These are phyloP conservation scores for Drosophila pachea DNA, from an alignment of 1,140 invertebrate species.

Conservation along the genomic window DNA sequence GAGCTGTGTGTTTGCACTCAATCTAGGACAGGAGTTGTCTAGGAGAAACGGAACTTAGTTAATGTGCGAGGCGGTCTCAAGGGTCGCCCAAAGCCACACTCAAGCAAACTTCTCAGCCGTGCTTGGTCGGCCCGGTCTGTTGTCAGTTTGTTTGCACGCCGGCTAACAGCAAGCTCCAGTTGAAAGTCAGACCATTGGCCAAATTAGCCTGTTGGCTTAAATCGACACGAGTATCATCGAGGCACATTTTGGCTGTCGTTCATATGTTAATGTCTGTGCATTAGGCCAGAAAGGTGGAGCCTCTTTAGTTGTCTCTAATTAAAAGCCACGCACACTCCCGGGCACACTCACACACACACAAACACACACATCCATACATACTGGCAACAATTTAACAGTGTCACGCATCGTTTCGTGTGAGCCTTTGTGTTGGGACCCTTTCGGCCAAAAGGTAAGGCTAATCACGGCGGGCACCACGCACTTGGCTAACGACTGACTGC, in stretches of 20 bases:
- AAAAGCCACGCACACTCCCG: conserved; percentile 55
- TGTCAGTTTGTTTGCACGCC: conserved; percentile 52
- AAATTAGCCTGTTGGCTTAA: conserved; percentile 46
- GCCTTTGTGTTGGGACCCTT: conserved; percentile 41
- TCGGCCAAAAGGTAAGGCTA: conserved; percentile 56
- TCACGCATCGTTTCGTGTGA: conserved; percentile 70
- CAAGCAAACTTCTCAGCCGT: conserved; percentile 19
- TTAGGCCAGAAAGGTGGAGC: conserved; percentile 42
- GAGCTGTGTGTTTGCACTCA: conserved; percentile 6
- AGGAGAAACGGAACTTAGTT: conserved; percentile 1
- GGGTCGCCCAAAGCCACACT: conserved; percentile 40
- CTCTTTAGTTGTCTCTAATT: conserved; percentile 67
- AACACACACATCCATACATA: conserved; percentile 26
- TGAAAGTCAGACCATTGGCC: conserved; percentile 23
- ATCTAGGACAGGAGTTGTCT: conserved; percentile 1
- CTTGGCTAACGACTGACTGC: conserved; percentile 22
- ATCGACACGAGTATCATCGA: conserved; percentile 11
- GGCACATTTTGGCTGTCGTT: conserved; percentile 55
- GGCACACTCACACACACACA: conserved; percentile 35
- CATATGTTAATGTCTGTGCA: conserved; percentile 70
- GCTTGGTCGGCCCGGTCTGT: conserved; percentile 28
- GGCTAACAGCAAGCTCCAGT: conserved; percentile 13
- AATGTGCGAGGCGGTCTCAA: conserved; percentile 12
- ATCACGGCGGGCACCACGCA: conserved; percentile 51
- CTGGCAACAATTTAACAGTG: conserved; percentile 66